Conservation (phyloP, 2,888 invertebrate species). For the Gerosis bhagava region DNA sequence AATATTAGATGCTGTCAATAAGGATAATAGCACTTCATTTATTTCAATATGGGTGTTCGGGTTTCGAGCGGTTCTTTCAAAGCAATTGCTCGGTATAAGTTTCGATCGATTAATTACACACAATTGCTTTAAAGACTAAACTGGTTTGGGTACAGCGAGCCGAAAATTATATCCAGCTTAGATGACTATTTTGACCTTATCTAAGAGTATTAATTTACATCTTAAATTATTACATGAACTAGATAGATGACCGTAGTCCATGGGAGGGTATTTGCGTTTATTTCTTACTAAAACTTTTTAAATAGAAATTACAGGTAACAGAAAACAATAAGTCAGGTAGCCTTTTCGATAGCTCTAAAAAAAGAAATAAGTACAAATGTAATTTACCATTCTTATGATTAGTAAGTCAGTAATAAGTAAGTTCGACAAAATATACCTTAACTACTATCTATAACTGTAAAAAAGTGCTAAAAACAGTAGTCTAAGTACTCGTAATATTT, state of each 20-base stretch:
- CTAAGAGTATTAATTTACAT: conserved; percentile 16
- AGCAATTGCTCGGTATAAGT: conserved; percentile 11
- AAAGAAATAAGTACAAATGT: too few relatives aligned
- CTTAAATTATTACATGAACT: too few relatives aligned
- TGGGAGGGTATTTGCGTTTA: too few relatives aligned
- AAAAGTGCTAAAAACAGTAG: conserved; percentile 7
- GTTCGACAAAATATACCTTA: too few relatives aligned
- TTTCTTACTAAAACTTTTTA: too few relatives aligned
- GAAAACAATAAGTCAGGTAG: too few relatives aligned
- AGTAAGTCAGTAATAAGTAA: too few relatives aligned
- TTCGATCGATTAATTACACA: conserved; percentile 19
- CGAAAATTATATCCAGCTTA: conserved; percentile 8
- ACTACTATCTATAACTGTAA: too few relatives aligned
- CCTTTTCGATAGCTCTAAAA: too few relatives aligned
- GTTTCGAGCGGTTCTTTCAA: conserved; percentile 14
- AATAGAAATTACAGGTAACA: too few relatives aligned
- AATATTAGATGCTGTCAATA: background rate
- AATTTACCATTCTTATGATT: too few relatives aligned
- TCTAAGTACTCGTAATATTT: conserved; percentile 16
- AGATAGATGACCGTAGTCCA: too few relatives aligned
- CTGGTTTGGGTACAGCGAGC: conserved; percentile 8
- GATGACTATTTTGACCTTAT: conserved; percentile 14
- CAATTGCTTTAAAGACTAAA: conserved; percentile 16
- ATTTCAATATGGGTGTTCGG: conserved; percentile 21
- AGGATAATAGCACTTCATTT: conserved; percentile 17